Evolutionary conservation across 2,113 vertebrate genomes (phyloP), one percentile per base, ranked within the genome.

Genomic region (Syrmaticus mikado): DNA sequence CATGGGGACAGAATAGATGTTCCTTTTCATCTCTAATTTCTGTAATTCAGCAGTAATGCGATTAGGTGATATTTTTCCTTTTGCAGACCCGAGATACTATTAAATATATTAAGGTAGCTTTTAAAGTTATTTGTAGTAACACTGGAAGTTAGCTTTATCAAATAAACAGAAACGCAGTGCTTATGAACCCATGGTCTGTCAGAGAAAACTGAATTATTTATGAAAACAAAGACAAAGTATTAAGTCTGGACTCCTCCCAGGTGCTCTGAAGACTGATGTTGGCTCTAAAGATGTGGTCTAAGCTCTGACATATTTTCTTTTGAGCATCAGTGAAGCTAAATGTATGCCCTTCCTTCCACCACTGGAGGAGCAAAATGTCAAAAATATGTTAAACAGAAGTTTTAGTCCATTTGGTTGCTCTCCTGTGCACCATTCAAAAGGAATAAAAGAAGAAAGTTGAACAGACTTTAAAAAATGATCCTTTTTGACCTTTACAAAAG

Each of bases 71-170:
- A 27, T 74, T 91, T 95, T 84, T 48, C 27, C 43, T 89, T 81
- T 17, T 95, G 40, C 65, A 40, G 79, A 65, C 50, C 79, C 72
- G 61, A 90, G 87, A 78, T 93, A 66, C 34, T 83, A 75, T 13
- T 94, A 83, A 85, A 58, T 70, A 87, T 90, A 85, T 94, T 90
- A 91, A 95, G 73, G 61, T 20, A 60, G 10, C 17, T 81, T 93
- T 95, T 84, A 91, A 96, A 92, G 90, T 96, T 94, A 94, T 88
- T 84, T 80, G 75, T 80, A 67, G 72, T 15, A 77, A 45, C 25
- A 57, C 8, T 73, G 93, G 70, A 73, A 92, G 32, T 82, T 82
- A 61, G 30, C 57, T 88, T 85, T 86, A 74, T 92, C 38, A 74
- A 91, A 91, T 71, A 81, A 73, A 92, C 91, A 83, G 45, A 93